phyloP scores from a whole-genome alignment of 1,140 invertebrate genomes.

The Leguminivora glycinivorella region DNA sequence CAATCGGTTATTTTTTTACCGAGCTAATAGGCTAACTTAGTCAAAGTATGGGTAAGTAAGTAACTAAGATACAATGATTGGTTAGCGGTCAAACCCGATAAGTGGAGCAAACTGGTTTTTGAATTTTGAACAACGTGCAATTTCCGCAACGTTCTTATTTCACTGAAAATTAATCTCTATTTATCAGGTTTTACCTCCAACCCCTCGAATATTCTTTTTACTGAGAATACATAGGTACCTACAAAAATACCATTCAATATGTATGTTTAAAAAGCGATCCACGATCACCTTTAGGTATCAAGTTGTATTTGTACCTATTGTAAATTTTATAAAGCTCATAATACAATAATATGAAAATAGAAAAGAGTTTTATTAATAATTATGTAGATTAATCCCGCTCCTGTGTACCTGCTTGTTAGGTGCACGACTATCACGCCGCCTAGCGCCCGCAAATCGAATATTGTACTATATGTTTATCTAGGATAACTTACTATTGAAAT shows the following conservation, averaged over 20 bases:
- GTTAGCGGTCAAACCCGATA: no score
- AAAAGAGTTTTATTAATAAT: background rate
- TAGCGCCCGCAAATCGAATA: no score
- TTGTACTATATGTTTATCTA: no score
- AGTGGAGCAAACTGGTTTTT: no score
- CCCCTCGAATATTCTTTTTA: background rate
- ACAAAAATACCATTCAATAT: background rate
- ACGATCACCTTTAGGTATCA: slow-evolving; percentile 1
- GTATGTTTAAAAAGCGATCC: background rate
- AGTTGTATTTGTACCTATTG: slow-evolving; percentile 22
- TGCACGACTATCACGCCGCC: no score
- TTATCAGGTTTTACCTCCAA: no score
- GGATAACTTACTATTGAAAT: no score
- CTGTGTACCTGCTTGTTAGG: no score
- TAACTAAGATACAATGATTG: background rate
- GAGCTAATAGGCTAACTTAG: background rate
- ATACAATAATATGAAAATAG: slow-evolving; percentile 6
- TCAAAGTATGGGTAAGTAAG: background rate
- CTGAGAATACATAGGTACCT: background rate
- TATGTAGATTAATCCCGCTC: background rate
- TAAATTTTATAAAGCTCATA: slow-evolving; percentile 25
- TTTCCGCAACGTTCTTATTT: no score
- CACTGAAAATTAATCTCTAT: no score
- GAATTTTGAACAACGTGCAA: no score
- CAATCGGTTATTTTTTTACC: background rate